phyloP scores from a whole-genome alignment of 2,797 vertebrate species.

The Phoeniculus purpureus region DNA sequence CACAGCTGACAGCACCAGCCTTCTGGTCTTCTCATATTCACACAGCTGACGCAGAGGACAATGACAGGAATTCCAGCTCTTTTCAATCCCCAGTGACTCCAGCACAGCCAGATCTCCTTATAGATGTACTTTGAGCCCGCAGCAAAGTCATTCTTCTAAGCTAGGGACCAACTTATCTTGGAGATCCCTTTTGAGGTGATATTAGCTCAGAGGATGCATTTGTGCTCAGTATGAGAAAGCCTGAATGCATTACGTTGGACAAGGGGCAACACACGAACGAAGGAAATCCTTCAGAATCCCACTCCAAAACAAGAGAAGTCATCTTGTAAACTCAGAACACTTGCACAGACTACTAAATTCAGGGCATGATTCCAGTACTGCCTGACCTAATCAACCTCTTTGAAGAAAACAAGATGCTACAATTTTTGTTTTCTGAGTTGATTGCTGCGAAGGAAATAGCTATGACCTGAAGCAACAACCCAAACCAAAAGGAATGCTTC shows the following conservation, averaged over 20 bases:
- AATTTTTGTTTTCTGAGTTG: background rate
- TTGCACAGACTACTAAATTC: background rate
- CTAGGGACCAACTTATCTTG: background rate
- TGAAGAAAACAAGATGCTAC: background rate
- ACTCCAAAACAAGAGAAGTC: background rate
- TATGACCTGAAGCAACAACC: background rate
- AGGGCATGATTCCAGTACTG: background rate
- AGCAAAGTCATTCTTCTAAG: background rate
- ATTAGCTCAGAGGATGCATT: background rate
- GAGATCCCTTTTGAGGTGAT: background rate
- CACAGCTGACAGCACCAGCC: background rate
- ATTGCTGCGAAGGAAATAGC: background rate
- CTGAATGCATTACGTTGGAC: accelerated
- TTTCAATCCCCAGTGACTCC: background rate
- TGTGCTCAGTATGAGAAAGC: background rate
- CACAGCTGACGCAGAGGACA: background rate
- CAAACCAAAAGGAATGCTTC: background rate
- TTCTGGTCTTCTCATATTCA: background rate
- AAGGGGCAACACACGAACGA: background rate
- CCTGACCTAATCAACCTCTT: background rate
- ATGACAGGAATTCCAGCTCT: background rate
- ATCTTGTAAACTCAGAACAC: background rate
- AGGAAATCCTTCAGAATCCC: background rate
- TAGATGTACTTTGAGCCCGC: background rate
- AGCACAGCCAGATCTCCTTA: background rate